phyloP scores from a whole-genome alignment of 2,888 invertebrate genomes.

The Nipponacmea schrenckii region DNA sequence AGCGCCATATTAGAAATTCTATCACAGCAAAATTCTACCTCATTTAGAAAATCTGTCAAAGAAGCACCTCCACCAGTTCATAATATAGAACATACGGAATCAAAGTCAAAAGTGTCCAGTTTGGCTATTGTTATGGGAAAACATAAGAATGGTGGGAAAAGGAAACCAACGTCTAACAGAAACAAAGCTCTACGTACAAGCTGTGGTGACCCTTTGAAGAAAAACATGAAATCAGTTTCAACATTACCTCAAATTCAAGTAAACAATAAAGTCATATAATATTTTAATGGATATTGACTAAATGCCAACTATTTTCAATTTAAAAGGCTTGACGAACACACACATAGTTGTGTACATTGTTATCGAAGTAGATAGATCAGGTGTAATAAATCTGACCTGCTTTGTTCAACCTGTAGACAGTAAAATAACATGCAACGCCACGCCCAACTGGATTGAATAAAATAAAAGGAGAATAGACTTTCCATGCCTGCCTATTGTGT shows the following conservation, averaged over 20 bases:
- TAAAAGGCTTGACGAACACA: too few species aligned
- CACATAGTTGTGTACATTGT: too few species aligned
- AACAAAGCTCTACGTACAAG: slow-evolving; percentile 10
- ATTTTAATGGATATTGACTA: not conserved
- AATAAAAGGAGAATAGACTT: too few species aligned
- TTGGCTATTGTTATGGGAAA: slow-evolving; percentile 53
- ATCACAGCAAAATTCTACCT: slow-evolving; percentile 47
- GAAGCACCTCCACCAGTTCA: slow-evolving; percentile 33
- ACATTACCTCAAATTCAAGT: slow-evolving; percentile 1
- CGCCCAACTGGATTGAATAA: too few species aligned
- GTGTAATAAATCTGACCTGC: too few species aligned
- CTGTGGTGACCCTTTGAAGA: too few species aligned
- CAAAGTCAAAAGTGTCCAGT: slow-evolving; percentile 40
- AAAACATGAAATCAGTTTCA: not conserved
- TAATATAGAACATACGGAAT: not conserved
- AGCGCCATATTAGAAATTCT: slow-evolving; percentile 47
- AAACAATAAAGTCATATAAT: slow-evolving; percentile 1
- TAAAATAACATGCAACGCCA: too few species aligned
- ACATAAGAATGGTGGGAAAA: slow-evolving; percentile 26
- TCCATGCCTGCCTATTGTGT: too few species aligned
- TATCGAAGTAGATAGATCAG: too few species aligned
- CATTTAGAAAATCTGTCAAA: slow-evolving; percentile 49
- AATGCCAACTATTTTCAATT: too few species aligned
- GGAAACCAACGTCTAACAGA: slow-evolving; percentile 13
- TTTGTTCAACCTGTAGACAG: too few species aligned